Conservation (phyloP, 2,888 invertebrate genomes). For the Deilephila porcellus region DNA sequence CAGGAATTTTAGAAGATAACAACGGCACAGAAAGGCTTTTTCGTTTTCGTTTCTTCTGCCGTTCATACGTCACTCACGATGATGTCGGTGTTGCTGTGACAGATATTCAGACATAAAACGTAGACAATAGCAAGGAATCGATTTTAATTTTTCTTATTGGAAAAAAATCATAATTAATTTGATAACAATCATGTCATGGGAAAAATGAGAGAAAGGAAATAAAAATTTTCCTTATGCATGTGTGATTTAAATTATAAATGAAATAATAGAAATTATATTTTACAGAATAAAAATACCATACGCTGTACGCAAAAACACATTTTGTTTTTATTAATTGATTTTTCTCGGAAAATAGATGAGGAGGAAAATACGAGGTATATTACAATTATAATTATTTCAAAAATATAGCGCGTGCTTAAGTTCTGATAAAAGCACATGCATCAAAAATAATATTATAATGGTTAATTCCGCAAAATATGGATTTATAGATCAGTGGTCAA, state of each 20-base stretch:
- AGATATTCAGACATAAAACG: constrained; percentile 23
- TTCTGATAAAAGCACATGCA: too few relatives aligned
- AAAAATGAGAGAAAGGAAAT: neutral
- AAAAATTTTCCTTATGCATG: neutral
- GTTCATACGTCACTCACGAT: constrained; percentile 83
- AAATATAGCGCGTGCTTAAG: too few relatives aligned
- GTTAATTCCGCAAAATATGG: neutral
- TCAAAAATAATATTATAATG: too few relatives aligned
- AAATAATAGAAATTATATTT: too few relatives aligned
- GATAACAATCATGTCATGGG: neutral
- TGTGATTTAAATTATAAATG: too few relatives aligned
- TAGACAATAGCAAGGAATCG: constrained; percentile 2
- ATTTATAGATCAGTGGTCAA: neutral
- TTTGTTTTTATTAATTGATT: too few relatives aligned
- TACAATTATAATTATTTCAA: too few relatives aligned
- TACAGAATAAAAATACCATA: too few relatives aligned
- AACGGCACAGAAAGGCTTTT: constrained; percentile 84
- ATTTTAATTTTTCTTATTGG: constrained; percentile 18
- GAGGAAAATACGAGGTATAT: too few relatives aligned
- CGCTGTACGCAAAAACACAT: too few relatives aligned
- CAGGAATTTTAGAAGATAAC: constrained; percentile 83
- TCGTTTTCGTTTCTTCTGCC: constrained; percentile 82
- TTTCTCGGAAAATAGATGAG: too few relatives aligned
- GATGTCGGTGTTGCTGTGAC: constrained; percentile 54
- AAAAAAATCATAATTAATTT: neutral